phyloP scores from a whole-genome alignment of 2,113 vertebrate species.

The Ranitomeya variabilis region DNA sequence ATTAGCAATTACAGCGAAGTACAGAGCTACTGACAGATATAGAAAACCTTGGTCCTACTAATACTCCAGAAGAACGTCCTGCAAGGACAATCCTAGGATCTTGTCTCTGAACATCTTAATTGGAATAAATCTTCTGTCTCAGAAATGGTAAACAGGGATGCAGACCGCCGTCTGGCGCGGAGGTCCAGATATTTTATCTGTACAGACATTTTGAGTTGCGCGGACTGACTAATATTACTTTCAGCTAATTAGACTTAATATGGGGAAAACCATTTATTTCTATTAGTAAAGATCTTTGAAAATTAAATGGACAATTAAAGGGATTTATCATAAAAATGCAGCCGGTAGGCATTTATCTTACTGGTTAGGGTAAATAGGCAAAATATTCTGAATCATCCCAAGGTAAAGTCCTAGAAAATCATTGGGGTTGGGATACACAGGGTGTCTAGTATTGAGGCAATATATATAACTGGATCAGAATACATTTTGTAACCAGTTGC shows the following conservation, averaged over 20 bases:
- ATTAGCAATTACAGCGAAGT: constrained; percentile 1
- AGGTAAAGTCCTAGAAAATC: not conserved
- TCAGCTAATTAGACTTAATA: not conserved
- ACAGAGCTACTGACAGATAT: constrained; percentile 8
- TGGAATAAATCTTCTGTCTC: constrained; percentile 36
- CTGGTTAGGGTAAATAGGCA: not conserved
- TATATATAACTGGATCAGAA: not conserved
- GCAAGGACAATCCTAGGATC: constrained; percentile 9
- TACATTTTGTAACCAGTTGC: not conserved
- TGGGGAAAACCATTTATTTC: not conserved
- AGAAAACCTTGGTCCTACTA: not conserved
- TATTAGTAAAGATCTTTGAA: not conserved
- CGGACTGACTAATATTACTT: not conserved
- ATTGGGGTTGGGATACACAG: not conserved
- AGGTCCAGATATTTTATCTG: not conserved
- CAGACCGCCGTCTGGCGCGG: not conserved
- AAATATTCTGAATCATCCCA: not conserved
- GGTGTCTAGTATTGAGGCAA: not conserved
- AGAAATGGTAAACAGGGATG: not conserved
- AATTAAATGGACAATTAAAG: not conserved
- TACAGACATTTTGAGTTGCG: not conserved
- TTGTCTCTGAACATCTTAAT: constrained; percentile 17
- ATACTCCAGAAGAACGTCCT: constrained; percentile 3
- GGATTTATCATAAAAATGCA: not conserved
- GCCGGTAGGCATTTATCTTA: not conserved